Conservation (phyloP, 2,888 invertebrate species). For the Chymomyza amoena region DNA sequence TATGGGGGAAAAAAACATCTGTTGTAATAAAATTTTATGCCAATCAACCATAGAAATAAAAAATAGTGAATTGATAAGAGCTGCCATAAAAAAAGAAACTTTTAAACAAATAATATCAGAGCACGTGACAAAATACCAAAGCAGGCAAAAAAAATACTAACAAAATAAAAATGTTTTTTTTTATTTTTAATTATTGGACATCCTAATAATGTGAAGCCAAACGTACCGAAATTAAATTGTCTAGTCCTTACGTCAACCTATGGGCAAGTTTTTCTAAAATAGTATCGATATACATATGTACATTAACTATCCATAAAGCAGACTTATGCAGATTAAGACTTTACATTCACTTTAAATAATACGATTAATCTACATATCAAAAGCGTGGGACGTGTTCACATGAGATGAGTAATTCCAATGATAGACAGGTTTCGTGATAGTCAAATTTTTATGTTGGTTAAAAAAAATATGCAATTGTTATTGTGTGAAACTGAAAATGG, state of each 20-base stretch:
- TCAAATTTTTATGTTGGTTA: background rate
- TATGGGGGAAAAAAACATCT: background rate
- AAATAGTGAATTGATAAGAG: background rate
- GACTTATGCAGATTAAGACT: background rate
- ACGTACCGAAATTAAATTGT: background rate
- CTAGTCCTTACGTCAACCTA: background rate
- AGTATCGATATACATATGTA: background rate
- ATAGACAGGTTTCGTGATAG: background rate
- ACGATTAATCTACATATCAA: background rate
- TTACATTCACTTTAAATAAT: background rate
- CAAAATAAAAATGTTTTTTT: too few relatives aligned
- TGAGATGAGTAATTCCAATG: background rate
- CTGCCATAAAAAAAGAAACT: background rate
- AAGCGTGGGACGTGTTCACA: background rate
- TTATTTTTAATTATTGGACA: background rate
- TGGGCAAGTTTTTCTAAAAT: background rate
- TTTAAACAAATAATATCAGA: too few relatives aligned
- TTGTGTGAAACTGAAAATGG: background rate
- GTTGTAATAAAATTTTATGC: background rate
- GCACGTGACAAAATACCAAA: too few relatives aligned
- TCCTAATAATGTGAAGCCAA: background rate
- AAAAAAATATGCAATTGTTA: background rate
- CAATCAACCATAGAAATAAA: background rate
- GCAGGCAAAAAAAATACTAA: too few relatives aligned
- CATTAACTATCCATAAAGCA: background rate